phyloP scores from a whole-genome alignment of 2,797 vertebrate species.

The Coracias cyanogaster region DNA sequence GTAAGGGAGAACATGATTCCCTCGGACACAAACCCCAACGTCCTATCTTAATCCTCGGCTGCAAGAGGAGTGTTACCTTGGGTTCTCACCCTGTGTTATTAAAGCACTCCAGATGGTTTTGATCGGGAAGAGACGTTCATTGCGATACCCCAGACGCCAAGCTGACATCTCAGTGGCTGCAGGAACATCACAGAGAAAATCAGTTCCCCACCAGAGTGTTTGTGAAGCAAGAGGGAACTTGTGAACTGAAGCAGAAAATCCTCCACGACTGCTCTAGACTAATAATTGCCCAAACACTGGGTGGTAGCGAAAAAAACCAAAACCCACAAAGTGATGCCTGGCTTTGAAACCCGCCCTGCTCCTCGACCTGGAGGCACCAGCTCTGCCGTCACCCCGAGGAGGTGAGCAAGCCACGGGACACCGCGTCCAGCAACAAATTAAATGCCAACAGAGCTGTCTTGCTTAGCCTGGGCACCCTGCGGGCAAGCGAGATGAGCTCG shows the following conservation, averaged over 20 bases:
- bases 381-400: not conserved
- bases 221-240: slow-evolving; percentile 54
- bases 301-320: not conserved
- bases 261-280: slow-evolving; percentile 47
- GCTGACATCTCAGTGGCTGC: slow-evolving; percentile 29
- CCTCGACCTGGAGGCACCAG: not conserved
- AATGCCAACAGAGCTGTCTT: slow-evolving; percentile 5
- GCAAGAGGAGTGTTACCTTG: not conserved
- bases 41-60: slow-evolving; percentile 24
- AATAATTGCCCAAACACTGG: slow-evolving; percentile 45
- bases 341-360: slow-evolving; percentile 14
- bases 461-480: not conserved
- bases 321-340: not conserved
- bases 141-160: slow-evolving; percentile 8
- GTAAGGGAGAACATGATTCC: not conserved
- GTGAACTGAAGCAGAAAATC: slow-evolving; percentile 59
- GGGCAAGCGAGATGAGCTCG: slow-evolving; percentile 3
- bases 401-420: not conserved
- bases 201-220: slow-evolving; percentile 55
- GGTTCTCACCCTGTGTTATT: slow-evolving; percentile 14
- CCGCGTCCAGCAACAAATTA: slow-evolving; percentile 7
- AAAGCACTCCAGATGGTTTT: slow-evolving; percentile 60
- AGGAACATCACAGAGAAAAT: slow-evolving; percentile 58
- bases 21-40: not conserved
- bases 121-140: slow-evolving; percentile 30